phyloP scores from a whole-genome alignment of 2,888 invertebrate genomes.

The Drosophila kuntzei region DNA sequence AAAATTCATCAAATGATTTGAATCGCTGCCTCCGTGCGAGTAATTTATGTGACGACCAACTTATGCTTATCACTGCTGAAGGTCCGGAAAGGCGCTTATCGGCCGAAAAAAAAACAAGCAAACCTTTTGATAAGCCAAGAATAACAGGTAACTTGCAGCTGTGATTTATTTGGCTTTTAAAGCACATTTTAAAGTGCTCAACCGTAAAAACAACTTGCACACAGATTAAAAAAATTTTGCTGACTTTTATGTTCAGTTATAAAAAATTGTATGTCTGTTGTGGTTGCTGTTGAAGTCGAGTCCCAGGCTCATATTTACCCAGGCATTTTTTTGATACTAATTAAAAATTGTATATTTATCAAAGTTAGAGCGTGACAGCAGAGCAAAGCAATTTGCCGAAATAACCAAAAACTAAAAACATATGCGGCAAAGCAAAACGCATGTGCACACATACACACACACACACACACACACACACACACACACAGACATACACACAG shows the following conservation, averaged over 20 bases:
- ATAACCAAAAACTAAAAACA: conserved; percentile 63
- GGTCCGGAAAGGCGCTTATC: conserved; percentile 59
- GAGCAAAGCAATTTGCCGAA: conserved; percentile 62
- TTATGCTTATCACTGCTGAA: conserved; percentile 60
- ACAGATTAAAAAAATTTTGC: conserved; percentile 43
- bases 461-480: conserved; percentile 5
- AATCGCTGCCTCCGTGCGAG: conserved; percentile 17
- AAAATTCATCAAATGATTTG: conserved; percentile 25
- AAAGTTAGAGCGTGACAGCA: conserved; percentile 61
- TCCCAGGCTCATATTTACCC: conserved; percentile 42
- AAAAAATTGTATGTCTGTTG: conserved; percentile 23
- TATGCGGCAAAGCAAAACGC: conserved; percentile 40
- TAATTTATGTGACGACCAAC: conserved; percentile 66
- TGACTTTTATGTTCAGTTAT: conserved; percentile 58
- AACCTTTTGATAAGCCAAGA: conserved; percentile 64
- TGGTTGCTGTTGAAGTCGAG: conserved; percentile 19
- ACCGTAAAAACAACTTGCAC: conserved; percentile 30
- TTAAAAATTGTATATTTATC: conserved; percentile 76
- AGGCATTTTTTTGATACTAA: conserved; percentile 57
- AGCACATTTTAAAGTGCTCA: conserved; percentile 56
- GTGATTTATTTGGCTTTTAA: conserved; percentile 71
- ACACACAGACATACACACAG: neutral
- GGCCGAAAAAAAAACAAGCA: conserved; percentile 26
- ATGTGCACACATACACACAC: conserved; percentile 30
- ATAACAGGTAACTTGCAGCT: conserved; percentile 45